phyloP scores from a whole-genome alignment of 2,888 invertebrate species.

The Trissolcus brochymenae region DNA sequence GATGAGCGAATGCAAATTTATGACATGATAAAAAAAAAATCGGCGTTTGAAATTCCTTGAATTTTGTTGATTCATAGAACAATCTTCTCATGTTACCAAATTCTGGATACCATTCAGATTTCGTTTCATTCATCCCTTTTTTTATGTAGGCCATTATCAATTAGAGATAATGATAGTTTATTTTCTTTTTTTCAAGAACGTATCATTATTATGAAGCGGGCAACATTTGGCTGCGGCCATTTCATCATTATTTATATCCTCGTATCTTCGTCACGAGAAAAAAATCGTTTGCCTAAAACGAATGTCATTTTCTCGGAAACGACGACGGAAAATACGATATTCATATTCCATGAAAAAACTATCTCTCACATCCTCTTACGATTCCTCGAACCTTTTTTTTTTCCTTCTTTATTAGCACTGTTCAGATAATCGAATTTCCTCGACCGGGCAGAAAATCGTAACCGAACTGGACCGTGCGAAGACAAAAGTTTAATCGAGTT shows the following conservation, averaged over 20 bases:
- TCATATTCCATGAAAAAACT: slow-evolving; percentile 2
- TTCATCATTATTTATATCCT: background rate
- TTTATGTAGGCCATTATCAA: too few species aligned
- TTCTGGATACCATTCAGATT: too few species aligned
- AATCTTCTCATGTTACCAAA: too few species aligned
- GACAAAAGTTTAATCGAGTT: background rate
- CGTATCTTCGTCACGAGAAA: background rate
- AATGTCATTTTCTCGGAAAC: slow-evolving; percentile 6
- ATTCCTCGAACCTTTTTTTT: slow-evolving; percentile 2
- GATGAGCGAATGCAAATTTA: too few species aligned
- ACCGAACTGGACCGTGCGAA: background rate
- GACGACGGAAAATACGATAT: background rate
- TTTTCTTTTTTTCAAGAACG: background rate
- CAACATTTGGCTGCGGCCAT: too few species aligned
- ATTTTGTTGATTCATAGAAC: too few species aligned
- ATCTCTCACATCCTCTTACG: slow-evolving; percentile 8
- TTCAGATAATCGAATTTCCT: background rate
- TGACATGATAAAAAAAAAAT: too few species aligned
- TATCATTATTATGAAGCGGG: background rate
- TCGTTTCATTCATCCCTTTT: too few species aligned
- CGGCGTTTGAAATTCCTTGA: too few species aligned
- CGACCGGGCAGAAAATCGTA: background rate
- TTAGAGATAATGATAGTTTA: too few species aligned
- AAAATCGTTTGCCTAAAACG: slow-evolving; percentile 4
- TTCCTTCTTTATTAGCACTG: too few species aligned